These are phyloP conservation scores for Phragmatobia fuliginosa DNA, from an alignment of 2,888 invertebrate species.

Conservation along the genomic window DNA sequence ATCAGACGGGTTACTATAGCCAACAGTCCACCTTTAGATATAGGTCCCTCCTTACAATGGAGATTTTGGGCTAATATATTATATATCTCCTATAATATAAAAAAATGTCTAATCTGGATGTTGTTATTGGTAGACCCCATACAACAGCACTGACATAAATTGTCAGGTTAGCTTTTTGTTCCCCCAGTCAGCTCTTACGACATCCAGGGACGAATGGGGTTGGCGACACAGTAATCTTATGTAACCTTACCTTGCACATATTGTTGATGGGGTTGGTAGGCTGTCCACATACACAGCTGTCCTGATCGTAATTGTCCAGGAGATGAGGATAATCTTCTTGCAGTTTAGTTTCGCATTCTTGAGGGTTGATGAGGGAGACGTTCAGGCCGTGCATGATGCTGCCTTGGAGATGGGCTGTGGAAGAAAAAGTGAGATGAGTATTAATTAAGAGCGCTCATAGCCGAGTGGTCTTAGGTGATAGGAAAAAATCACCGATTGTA, in stretches of 20 bases:
- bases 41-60: too few species aligned
- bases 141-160: too few species aligned
- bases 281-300: slow-evolving; percentile 90
- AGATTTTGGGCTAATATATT: too few species aligned
- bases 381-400: slow-evolving; percentile 91
- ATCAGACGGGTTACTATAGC: too few species aligned
- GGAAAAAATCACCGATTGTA: too few species aligned
- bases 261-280: slow-evolving; percentile 88
- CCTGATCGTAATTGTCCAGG: slow-evolving; percentile 86
- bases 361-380: slow-evolving; percentile 88
- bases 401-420: slow-evolving; percentile 90
- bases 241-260: slow-evolving; percentile 89
- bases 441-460: too few species aligned
- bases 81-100: too few species aligned
- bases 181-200: not conserved
- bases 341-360: slow-evolving; percentile 88
- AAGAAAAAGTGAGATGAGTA: slow-evolving; percentile 4
- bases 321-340: slow-evolving; percentile 85
- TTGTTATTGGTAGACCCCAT: too few species aligned
- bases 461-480: too few species aligned
- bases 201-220: not conserved
- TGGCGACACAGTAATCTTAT: not conserved
- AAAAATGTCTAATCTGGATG: too few species aligned
- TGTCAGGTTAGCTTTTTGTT: too few species aligned
- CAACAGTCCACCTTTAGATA: too few species aligned